Evolutionary conservation across 2,888 invertebrate genomes (phyloP).

Genomic region (Mellilla xanthometata): DNA sequence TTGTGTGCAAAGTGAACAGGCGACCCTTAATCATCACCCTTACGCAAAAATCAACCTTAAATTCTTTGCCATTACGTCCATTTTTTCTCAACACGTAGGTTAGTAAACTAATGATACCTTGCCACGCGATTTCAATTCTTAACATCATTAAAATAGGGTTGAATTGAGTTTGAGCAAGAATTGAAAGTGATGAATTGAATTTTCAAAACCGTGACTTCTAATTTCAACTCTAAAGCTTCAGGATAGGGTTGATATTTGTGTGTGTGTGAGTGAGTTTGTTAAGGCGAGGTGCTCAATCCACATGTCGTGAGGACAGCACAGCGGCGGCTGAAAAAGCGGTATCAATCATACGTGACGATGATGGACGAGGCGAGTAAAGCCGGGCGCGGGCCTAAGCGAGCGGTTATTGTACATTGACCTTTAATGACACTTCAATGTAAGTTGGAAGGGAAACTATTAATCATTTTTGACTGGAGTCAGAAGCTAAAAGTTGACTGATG

Average conservation of each 20-base stretch:
- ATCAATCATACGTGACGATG: constrained; percentile 76
- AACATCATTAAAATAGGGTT: neutral
- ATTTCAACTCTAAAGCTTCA: neutral
- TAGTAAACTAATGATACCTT: constrained; percentile 1
- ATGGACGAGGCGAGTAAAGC: constrained; percentile 47
- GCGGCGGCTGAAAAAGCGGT: constrained; percentile 62
- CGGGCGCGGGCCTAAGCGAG: constrained; percentile 32
- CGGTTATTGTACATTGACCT: constrained; percentile 25
- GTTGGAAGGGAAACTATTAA: neutral
- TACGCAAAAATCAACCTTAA: constrained; percentile 38
- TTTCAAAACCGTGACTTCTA: neutral
- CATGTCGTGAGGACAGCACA: constrained; percentile 41
- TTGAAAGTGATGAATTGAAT: constrained; percentile 26
- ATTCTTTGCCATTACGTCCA: neutral
- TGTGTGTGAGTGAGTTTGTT: constrained; percentile 25
- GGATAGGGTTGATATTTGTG: constrained; percentile 11
- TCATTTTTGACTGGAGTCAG: too few relatives aligned
- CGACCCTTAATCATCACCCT: constrained; percentile 45
- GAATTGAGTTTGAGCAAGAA: neutral
- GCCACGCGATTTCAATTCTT: constrained; percentile 29
- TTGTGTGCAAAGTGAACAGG: constrained; percentile 56
- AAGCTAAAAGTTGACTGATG: too few relatives aligned
- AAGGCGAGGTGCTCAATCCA: constrained; percentile 54
- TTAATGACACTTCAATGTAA: constrained; percentile 17
- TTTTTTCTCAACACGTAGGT: neutral